Base-by-base conservation (phyloP, 2,113 vertebrate genomes). In the Nanorana parkeri region DNA sequence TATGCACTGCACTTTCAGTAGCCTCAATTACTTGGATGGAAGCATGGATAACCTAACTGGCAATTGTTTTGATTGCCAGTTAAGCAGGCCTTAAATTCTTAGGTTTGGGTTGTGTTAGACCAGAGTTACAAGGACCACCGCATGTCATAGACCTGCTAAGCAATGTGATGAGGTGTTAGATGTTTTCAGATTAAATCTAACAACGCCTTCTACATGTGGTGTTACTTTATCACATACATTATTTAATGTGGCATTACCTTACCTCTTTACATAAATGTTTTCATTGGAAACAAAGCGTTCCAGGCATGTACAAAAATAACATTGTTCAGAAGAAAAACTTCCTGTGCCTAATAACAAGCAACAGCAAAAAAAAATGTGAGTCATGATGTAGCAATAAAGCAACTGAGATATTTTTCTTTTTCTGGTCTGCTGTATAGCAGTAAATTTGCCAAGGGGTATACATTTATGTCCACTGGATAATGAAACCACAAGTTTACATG, bases 131-230 rank as follows among this genome's bases (percentile, higher is more conserved):
- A 10, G 19, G 65, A 41, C 65, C 65, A 67, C 65, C 65, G 19
- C 29, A 67, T 67, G 20, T n/a, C 29, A 36, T 32, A 36, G 29
- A 67, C 63, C 10, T 63, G 65, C 26, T 36, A 67, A 26, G 65
- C 19, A 41, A 29, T 19, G 3, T 10, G 4, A 67, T 67, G 65
- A 67, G 36, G 65, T 67, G 65, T 36, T 67, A 67, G 65, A 20
- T 41, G 36, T 67, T 41, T 41, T 13, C 7, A 67, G 65, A 67
- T 67, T 67, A 67, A 20, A 36, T 67, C 15, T 32, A 67, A 36
- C 29, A 67, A 67, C 65, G 41, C 19, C 11, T n/a, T 41, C 28
- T 67, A 67, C 65, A 67, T 67, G 32, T 67, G 65, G 65, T 67
- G n/a, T 67, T 41, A 67, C 65, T 67, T 67, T 11, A 36, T 67